phyloP scores from a whole-genome alignment of 2,888 invertebrate species.

The Agrochola litura region DNA sequence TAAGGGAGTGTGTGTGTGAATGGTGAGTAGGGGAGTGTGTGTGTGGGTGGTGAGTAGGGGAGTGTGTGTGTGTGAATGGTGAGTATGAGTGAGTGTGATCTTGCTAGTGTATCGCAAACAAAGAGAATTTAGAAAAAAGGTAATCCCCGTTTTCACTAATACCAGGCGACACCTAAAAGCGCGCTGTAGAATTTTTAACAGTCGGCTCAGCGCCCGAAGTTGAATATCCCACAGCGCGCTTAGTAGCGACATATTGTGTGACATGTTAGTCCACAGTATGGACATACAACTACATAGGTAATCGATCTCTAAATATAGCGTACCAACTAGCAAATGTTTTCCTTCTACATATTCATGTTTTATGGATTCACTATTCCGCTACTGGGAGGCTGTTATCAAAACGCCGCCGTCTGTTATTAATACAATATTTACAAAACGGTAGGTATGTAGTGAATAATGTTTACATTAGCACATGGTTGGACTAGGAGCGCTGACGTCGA shows the following conservation, averaged over 20 bases:
- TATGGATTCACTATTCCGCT: constrained; percentile 12
- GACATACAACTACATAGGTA: not conserved
- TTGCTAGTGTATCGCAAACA: not conserved
- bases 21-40: no score
- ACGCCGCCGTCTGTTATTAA: constrained; percentile 37
- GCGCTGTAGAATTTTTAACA: not conserved
- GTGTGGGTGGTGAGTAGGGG: no score
- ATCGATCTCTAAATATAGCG: not conserved
- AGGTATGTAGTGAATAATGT: constrained; percentile 31
- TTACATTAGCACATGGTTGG: constrained; percentile 18
- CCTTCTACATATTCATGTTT: constrained; percentile 23
- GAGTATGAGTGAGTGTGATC: no score
- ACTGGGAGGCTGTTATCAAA: constrained; percentile 54
- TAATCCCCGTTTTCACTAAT: not conserved
- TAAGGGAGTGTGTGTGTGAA: no score
- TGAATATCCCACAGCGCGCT: not conserved
- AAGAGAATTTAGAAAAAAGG: not conserved
- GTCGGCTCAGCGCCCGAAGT: not conserved
- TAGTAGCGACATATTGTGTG: not conserved
- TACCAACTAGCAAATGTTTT: constrained; percentile 2
- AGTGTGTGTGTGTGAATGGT: no score
- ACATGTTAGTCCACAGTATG: no score
- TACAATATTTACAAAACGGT: constrained; percentile 56
- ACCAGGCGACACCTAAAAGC: not conserved
- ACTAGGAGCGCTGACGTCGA: not conserved